These are phyloP conservation scores for Lindbergichthys nudifrons DNA, from an alignment of 2,797 vertebrate genomes.

Conservation along the genomic window DNA sequence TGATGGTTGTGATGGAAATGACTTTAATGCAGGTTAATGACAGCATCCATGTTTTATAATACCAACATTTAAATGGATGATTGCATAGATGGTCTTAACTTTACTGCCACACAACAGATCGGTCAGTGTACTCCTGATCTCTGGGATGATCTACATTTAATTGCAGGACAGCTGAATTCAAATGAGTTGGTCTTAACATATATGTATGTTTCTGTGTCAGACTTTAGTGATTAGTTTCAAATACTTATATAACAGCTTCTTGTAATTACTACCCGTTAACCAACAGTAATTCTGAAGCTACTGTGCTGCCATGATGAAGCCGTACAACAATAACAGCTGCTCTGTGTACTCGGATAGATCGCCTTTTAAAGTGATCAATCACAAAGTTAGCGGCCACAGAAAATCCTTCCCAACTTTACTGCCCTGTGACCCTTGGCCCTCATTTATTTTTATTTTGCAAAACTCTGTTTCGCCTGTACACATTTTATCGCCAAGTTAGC, in stretches of 20 bases:
- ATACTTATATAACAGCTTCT: no score
- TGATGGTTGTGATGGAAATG: neutral
- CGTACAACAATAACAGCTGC: neutral
- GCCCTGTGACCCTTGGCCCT: neutral
- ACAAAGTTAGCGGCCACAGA: constrained; percentile 1
- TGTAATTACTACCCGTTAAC: neutral
- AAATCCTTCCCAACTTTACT: constrained; percentile 8
- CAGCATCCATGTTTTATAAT: neutral
- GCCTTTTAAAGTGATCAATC: constrained; percentile 17
- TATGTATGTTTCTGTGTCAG: constrained; percentile 12
- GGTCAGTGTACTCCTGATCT: neutral
- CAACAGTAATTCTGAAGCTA: neutral
- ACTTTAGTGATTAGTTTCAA: neutral
- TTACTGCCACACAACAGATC: neutral
- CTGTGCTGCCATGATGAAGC: constrained; percentile 2
- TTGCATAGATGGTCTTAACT: neutral
- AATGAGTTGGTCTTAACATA: neutral
- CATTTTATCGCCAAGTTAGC: neutral
- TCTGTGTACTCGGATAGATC: neutral
- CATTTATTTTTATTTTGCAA: neutral
- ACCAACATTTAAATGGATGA: neutral
- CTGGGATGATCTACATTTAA: neutral
- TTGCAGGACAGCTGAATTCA: neutral
- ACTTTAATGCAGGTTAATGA: neutral
- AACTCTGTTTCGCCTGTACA: neutral